These are phyloP conservation scores for Nannoperca obscura DNA, from an alignment of 2,797 vertebrate genomes.

Conservation along the genomic window DNA sequence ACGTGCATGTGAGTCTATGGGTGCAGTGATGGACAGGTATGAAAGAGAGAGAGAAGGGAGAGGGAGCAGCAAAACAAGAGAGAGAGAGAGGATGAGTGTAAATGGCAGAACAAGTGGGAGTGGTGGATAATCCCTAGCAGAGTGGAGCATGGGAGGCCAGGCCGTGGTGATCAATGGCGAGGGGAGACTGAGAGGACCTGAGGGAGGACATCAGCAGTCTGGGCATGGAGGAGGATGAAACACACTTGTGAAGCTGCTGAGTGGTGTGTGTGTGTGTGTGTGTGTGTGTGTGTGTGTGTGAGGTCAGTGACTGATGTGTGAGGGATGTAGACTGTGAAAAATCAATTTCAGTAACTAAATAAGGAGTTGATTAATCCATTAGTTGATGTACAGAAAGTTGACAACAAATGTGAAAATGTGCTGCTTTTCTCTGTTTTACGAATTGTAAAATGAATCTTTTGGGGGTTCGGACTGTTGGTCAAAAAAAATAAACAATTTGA, in stretches of 20 bases:
- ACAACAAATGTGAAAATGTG: neutral
- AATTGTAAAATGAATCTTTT: neutral
- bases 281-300: constrained; percentile 1
- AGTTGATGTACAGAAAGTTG: neutral
- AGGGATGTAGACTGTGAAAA: neutral
- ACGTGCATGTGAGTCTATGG: neutral
- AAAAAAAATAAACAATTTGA: neutral
- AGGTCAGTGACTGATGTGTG: constrained; percentile 7
- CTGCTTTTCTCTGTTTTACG: neutral
- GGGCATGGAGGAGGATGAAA: constrained; percentile 55
- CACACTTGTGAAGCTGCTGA: constrained; percentile 14
- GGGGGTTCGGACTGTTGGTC: neutral
- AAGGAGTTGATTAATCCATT: neutral
- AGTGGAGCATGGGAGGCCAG: constrained; percentile 60
- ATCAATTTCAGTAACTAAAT: neutral
- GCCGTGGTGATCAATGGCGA: constrained; percentile 58
- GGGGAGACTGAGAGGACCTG: constrained; percentile 54
- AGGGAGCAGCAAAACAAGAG: constrained; percentile 27
- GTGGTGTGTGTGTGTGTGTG: neutral
- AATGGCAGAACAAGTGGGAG: constrained; percentile 46
- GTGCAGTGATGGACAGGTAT: constrained; percentile 21
- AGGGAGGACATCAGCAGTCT: constrained; percentile 60
- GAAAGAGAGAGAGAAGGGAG: constrained; percentile 32
- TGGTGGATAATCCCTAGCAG: constrained; percentile 62
- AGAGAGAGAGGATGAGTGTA: constrained; percentile 18